Conservation (phyloP, 2,113 vertebrate genomes). For the Psittacula cyanocephala region DNA sequence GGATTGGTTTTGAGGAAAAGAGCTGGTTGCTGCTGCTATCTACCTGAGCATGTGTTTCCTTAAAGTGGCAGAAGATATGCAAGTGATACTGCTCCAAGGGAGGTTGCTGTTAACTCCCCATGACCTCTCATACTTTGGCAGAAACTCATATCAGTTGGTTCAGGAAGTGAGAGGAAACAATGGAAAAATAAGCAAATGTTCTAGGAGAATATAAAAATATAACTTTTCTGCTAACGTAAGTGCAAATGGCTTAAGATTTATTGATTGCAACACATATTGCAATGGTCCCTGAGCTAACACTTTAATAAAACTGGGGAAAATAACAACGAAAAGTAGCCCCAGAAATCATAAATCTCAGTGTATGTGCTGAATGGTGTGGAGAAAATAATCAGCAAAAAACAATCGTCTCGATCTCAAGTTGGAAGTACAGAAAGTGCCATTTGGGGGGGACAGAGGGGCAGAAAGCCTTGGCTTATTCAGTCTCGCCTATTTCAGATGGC, state of each 20-base stretch:
- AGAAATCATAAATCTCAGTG: slow-evolving; percentile 7
- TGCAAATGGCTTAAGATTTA: slow-evolving; percentile 5
- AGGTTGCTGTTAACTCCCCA: background rate
- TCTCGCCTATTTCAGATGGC: background rate
- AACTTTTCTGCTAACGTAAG: slow-evolving; percentile 23
- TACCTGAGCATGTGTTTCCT: background rate
- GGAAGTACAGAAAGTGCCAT: background rate
- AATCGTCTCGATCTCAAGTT: slow-evolving; percentile 5
- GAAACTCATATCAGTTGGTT: background rate
- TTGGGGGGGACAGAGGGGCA: background rate
- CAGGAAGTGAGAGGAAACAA: background rate
- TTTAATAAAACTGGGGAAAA: slow-evolving; percentile 20
- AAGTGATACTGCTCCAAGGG: background rate
- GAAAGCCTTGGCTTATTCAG: background rate
- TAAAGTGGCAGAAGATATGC: background rate
- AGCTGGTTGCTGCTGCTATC: background rate
- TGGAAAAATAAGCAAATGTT: background rate
- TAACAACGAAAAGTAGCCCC: background rate
- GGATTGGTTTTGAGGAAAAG: background rate
- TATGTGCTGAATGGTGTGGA: background rate
- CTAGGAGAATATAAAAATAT: background rate
- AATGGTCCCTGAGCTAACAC: background rate
- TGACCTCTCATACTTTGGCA: background rate
- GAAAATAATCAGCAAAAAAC: background rate
- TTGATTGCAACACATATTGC: slow-evolving; percentile 19